A percentile compares a stretch with the other conserved stretches of the same genome.
Evolutionary conservation across 92 coral and sea anemone genomes (phyloP).

Genomic region (Phymanthus crucifer): DNA sequence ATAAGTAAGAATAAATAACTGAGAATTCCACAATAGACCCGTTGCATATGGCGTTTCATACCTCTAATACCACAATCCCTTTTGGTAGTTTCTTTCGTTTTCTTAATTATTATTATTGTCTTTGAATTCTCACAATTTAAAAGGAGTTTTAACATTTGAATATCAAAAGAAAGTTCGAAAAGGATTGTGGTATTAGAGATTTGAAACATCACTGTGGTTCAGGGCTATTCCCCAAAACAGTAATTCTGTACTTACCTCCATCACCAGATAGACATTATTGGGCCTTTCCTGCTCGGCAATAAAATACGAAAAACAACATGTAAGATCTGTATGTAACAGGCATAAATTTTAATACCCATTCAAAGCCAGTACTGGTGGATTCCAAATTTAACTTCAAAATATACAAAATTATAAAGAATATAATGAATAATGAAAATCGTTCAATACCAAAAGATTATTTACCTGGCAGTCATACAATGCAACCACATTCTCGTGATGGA

Average conservation of each 20-base stretch:
- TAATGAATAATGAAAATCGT: neutral
- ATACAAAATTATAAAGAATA: neutral
- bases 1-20: conserved; percentile 9
- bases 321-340: neutral
- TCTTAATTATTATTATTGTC: no score
- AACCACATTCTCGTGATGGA: conserved; percentile 95
- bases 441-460: conserved; percentile 4
- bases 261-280: conserved; percentile 82
- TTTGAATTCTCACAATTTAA: no score
- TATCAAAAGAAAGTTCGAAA: no score
- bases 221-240: neutral
- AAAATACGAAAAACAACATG: neutral
- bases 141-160: no score
- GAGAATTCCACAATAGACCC: neutral
- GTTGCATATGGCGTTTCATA: no score
- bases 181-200: no score
- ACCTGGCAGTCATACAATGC: conserved; percentile 94
- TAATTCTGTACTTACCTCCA: conserved; percentile 76
- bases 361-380: no score
- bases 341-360: neutral
- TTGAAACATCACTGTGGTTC: no score
- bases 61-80: no score
- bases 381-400: no score
- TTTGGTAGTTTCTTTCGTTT: no score
- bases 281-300: conserved; percentile 65